A percentile compares a stretch with the other conserved stretches of the same genome.
Evolutionary conservation across 2,113 vertebrate genomes (phyloP).

Genomic region (Rhegmatorhina hoffmannsi): DNA sequence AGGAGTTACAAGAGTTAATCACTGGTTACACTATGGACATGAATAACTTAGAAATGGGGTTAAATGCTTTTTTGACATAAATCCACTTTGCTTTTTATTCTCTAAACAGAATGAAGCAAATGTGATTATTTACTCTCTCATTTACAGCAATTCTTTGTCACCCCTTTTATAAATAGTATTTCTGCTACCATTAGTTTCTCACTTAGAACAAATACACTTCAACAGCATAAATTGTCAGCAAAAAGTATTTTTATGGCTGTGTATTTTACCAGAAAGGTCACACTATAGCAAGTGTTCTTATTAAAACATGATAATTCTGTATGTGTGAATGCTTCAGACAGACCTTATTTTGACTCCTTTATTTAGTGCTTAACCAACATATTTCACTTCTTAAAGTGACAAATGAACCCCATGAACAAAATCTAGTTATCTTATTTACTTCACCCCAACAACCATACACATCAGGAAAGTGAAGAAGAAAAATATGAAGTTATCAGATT

Average conservation of each 20-base stretch:
- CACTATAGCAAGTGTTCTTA: neutral
- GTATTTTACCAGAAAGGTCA: neutral
- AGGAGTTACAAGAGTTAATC: neutral
- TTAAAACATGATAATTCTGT: neutral
- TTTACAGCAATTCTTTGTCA: constrained; percentile 25
- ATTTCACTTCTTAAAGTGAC: neutral
- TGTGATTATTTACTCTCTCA: neutral
- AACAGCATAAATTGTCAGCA: neutral
- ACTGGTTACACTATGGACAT: neutral
- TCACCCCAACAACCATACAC: neutral
- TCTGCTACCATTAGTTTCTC: neutral
- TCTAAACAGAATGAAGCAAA: neutral
- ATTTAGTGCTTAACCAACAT: neutral
- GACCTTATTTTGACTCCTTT: neutral
- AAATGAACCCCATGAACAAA: neutral
- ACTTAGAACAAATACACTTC: neutral
- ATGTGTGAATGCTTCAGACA: neutral
- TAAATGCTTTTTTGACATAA: neutral
- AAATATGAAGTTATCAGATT: neutral
- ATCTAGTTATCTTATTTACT: neutral
- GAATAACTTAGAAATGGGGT: neutral
- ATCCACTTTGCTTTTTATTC: neutral
- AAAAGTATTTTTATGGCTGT: neutral
- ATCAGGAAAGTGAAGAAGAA: neutral
- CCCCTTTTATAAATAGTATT: neutral